Conservation (phyloP, 2,888 invertebrate genomes). For the Ligdia adustata region DNA sequence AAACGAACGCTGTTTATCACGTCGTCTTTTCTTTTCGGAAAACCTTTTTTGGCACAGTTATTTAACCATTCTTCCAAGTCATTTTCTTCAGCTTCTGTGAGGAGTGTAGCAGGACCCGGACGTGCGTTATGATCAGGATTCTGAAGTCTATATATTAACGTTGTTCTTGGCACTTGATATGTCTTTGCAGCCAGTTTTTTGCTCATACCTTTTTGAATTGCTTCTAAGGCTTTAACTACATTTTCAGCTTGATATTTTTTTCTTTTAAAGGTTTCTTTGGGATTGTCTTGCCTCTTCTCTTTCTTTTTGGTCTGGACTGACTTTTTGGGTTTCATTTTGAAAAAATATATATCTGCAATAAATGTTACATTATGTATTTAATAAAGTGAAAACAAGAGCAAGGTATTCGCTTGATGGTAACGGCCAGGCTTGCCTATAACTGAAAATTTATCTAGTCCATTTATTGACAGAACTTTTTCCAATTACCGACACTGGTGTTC, state of each 20-base stretch:
- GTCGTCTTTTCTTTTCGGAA: neutral
- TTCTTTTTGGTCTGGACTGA: neutral
- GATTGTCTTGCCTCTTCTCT: neutral
- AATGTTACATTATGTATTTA: neutral
- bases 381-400: neutral
- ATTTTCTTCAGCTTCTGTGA: neutral
- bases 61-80: neutral
- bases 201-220: neutral
- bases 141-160: neutral
- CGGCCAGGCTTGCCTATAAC: neutral
- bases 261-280: neutral
- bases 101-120: neutral
- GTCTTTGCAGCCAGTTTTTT: neutral
- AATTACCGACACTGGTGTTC: neutral
- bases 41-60: neutral
- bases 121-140: neutral
- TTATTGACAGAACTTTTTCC: neutral
- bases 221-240: neutral
- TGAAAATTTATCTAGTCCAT: neutral
- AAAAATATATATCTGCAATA: neutral
- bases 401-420: neutral
- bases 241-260: neutral
- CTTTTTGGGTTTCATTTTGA: neutral
- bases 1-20: neutral
- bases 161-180: neutral